Conservation (phyloP, 2,797 vertebrate genomes). For the Pithecia hirsuta region DNA sequence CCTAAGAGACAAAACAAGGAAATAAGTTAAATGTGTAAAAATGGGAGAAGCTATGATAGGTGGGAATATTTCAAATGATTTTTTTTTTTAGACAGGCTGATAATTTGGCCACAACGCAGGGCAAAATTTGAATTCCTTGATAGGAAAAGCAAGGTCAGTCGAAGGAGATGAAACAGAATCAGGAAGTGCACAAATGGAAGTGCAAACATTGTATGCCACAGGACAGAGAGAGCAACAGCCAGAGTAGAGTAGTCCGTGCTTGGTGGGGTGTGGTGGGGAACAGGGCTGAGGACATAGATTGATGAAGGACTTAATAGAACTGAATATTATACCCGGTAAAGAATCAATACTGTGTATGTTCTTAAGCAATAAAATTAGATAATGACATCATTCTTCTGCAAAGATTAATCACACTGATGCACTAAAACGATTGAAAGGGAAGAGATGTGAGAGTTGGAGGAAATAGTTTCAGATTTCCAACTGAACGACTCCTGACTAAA, state of each 20-base stretch:
- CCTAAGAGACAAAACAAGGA: background rate
- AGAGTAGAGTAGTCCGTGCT: background rate
- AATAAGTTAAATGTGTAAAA: background rate
- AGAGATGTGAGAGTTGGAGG: background rate
- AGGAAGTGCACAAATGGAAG: background rate
- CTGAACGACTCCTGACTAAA: background rate
- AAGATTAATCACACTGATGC: conserved; percentile 17
- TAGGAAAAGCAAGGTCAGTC: background rate
- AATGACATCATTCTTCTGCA: conserved; percentile 15
- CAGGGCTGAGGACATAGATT: background rate
- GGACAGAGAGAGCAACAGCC: background rate
- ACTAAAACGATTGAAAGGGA: conserved; percentile 33
- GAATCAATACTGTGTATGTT: background rate
- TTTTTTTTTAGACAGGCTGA: background rate
- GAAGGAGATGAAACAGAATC: background rate
- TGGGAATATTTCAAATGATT: background rate
- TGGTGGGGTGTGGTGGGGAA: rapidly evolving
- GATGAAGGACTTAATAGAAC: background rate
- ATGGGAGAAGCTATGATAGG: background rate
- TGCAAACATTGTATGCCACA: background rate
- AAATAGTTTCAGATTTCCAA: background rate
- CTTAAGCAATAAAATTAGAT: background rate
- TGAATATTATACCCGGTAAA: background rate
- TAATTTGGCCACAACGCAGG: background rate
- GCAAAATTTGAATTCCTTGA: background rate